Evolutionary conservation across 2,113 vertebrate species (phyloP).

Genomic region (Leptobrachium ailaonicum): DNA sequence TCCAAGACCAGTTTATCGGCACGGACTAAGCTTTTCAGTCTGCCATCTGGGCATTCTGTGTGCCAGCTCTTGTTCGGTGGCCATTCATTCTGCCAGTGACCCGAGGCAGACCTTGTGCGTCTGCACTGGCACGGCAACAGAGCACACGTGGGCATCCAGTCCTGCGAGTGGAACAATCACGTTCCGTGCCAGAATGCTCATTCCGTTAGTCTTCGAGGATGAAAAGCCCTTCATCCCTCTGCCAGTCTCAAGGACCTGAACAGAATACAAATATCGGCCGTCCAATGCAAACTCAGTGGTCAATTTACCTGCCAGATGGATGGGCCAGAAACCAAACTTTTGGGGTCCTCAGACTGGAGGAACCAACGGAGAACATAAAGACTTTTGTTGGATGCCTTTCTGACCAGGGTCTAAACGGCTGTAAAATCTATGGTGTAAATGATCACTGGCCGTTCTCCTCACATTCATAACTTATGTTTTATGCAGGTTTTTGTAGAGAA

Average conservation of each 20-base stretch:
- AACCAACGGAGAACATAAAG: too few species aligned
- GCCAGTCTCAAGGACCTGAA: constrained; percentile 9
- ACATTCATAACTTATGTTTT: too few species aligned
- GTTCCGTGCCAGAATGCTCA: constrained; percentile 22
- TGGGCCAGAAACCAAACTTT: constrained; percentile 2
- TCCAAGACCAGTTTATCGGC: constrained; percentile 2
- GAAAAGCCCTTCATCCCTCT: constrained; percentile 32
- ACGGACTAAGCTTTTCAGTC: not conserved
- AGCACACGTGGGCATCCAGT: not conserved
- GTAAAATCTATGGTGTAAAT: too few species aligned
- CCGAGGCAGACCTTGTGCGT: constrained; percentile 13
- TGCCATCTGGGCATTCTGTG: constrained; percentile 20
- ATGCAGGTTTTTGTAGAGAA: too few species aligned
- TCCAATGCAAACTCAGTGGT: not conserved
- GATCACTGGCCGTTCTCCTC: too few species aligned
- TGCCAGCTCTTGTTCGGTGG: constrained; percentile 21
- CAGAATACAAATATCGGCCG: not conserved
- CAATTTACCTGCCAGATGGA: constrained; percentile 27
- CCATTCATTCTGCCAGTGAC: constrained; percentile 17
- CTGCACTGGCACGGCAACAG: constrained; percentile 31
- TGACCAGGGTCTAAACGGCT: too few species aligned
- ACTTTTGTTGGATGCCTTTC: too few species aligned
- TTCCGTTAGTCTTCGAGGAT: constrained; percentile 25
- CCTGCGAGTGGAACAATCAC: constrained; percentile 8
- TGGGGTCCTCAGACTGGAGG: not conserved